These are phyloP conservation scores for Camponotus pennsylvanicus DNA, from an alignment of 1,140 invertebrate species.

Conservation along the genomic window DNA sequence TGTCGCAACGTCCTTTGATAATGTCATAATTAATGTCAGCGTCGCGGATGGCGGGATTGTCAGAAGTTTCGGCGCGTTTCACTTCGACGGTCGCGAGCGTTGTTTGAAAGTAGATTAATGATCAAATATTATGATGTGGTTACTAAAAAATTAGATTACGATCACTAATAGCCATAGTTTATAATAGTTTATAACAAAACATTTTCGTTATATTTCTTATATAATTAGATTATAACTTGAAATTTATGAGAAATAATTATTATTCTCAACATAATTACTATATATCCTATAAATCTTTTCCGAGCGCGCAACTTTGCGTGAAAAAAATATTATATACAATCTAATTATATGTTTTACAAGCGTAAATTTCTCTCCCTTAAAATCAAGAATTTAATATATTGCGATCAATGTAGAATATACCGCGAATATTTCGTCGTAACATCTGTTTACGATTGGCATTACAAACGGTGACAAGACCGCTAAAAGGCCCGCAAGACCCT, in stretches of 20 bases:
- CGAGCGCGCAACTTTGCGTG: too few relatives aligned
- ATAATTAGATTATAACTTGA: background rate
- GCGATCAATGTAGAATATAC: background rate
- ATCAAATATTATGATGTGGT: slow-evolving; percentile 52
- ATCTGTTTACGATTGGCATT: background rate
- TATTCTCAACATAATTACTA: background rate
- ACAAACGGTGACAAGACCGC: slow-evolving; percentile 14
- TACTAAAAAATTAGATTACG: slow-evolving; percentile 34
- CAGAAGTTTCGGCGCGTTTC: slow-evolving; percentile 56
- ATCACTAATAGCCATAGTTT: background rate
- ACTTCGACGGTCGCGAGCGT: slow-evolving; percentile 45
- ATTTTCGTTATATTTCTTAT: background rate
- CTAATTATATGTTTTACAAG: background rate
- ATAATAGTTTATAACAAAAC: background rate
- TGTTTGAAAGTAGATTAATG: slow-evolving; percentile 59
- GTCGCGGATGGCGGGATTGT: slow-evolving; percentile 50
- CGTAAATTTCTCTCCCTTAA: background rate
- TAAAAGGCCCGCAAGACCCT: background rate
- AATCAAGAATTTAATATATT: slow-evolving; percentile 6
- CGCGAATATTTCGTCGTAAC: background rate
- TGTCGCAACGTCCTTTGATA: slow-evolving; percentile 52
- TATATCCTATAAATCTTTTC: background rate
- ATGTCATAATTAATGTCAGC: slow-evolving; percentile 60
- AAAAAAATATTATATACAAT: background rate
- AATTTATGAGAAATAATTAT: background rate